Evolutionary conservation across 1,140 invertebrate species (phyloP).

Genomic region (Adelges cooleyi): DNA sequence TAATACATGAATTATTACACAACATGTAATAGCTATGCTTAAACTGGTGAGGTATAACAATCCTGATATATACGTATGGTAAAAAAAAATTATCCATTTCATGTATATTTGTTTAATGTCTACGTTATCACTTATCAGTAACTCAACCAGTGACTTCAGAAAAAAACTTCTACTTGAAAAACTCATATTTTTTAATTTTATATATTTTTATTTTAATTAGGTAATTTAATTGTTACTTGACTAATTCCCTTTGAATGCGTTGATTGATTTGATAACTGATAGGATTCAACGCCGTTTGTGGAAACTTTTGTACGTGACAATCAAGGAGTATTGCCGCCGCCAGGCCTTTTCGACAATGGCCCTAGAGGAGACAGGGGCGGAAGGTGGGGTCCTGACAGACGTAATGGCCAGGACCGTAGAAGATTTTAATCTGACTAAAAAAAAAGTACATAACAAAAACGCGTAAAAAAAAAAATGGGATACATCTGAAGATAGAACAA

Average conservation of each 20-base stretch:
- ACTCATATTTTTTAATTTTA: too few relatives aligned
- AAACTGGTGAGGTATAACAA: too few relatives aligned
- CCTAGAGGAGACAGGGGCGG: conserved; percentile 28
- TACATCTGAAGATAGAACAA: too few relatives aligned
- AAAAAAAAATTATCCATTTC: too few relatives aligned
- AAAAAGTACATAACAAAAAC: background rate
- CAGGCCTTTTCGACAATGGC: conserved; percentile 21
- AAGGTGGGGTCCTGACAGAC: conserved; percentile 27
- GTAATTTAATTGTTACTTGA: conserved; percentile 9
- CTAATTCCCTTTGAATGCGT: conserved; percentile 27
- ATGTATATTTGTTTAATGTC: too few relatives aligned
- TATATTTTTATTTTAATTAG: conserved; percentile 18
- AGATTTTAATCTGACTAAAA: conserved; percentile 21
- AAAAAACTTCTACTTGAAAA: too few relatives aligned
- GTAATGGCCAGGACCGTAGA: conserved; percentile 25
- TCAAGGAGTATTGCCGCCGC: conserved; percentile 26
- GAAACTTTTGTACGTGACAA: conserved; percentile 27
- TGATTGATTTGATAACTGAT: conserved; percentile 26
- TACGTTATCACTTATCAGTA: too few relatives aligned
- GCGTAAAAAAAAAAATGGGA: too few relatives aligned
- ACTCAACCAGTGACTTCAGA: too few relatives aligned
- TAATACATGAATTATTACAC: too few relatives aligned
- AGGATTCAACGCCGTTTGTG: conserved; percentile 24
- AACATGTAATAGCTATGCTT: too few relatives aligned
- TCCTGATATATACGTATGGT: too few relatives aligned